Evolutionary conservation across 2,797 vertebrate genomes (phyloP).

Genomic region (Poeciliopsis presidionis): DNA sequence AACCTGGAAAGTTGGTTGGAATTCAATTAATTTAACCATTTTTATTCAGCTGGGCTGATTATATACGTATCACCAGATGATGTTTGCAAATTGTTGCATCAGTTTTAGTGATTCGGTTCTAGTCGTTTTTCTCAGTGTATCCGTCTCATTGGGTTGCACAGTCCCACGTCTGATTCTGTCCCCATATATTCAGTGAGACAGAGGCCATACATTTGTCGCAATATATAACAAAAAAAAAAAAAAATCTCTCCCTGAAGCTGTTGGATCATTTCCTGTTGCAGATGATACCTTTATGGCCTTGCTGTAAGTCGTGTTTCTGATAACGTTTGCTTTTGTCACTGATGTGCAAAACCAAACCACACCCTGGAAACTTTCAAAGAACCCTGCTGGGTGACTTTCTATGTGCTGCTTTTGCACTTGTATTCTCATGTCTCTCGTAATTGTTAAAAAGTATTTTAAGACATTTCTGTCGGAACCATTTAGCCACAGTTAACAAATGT

Average conservation of each 20-base stretch:
- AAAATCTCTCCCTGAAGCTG: neutral
- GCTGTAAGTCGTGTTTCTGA: conserved; percentile 16
- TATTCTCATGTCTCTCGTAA: neutral
- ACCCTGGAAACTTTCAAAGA: conserved; percentile 21
- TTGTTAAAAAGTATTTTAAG: neutral
- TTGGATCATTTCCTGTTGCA: neutral
- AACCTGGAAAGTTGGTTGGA: neutral
- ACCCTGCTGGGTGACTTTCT: neutral
- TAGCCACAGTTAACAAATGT: neutral
- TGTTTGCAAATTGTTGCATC: neutral
- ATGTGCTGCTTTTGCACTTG: neutral
- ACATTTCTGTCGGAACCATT: neutral
- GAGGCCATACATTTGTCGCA: neutral
- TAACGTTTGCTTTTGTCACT: conserved; percentile 17
- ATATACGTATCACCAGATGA: neutral
- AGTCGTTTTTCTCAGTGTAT: neutral
- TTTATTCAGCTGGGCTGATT: neutral
- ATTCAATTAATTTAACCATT: neutral
- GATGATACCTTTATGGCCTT: conserved; percentile 1
- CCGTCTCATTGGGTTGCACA: neutral
- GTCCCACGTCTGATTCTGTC: neutral
- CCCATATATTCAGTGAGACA: neutral
- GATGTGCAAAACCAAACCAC: conserved; percentile 24
- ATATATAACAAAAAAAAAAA: neutral
- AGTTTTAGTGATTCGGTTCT: neutral